Conservation (phyloP, 2,888 invertebrate genomes). For the Tetheella fluctuosa region DNA sequence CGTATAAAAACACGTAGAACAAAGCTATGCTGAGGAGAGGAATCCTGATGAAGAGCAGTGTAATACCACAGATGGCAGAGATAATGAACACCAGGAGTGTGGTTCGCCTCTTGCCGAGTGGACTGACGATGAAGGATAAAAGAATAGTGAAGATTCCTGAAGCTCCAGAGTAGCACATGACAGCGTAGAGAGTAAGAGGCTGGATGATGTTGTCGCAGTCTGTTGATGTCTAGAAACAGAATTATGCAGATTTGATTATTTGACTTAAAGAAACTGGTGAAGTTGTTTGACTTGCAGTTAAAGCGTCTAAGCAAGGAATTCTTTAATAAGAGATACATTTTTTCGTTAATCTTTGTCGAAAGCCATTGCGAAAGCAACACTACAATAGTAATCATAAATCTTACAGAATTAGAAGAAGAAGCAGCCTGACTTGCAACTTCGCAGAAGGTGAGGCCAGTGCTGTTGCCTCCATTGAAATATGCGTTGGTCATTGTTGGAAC, state of each 20-base stretch:
- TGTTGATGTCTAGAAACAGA: constrained; percentile 42
- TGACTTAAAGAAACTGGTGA: constrained; percentile 13
- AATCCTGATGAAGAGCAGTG: constrained; percentile 55
- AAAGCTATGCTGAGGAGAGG: constrained; percentile 62
- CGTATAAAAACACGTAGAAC: constrained; percentile 66
- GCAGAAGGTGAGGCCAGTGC: constrained; percentile 59
- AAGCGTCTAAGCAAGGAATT: too few relatives aligned
- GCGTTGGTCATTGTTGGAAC: constrained; percentile 71
- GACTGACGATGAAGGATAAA: constrained; percentile 60
- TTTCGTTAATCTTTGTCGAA: too few relatives aligned
- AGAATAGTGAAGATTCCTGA: constrained; percentile 50
- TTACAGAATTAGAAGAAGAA: constrained; percentile 43
- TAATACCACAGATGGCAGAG: constrained; percentile 49
- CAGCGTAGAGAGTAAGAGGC: constrained; percentile 62
- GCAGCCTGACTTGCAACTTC: constrained; percentile 63
- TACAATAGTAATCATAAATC: too few relatives aligned
- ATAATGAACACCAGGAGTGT: constrained; percentile 55
- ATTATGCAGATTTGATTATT: too few relatives aligned
- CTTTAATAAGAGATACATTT: too few relatives aligned
- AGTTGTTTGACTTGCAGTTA: too few relatives aligned
- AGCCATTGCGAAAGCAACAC: too few relatives aligned
- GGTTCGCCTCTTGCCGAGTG: constrained; percentile 59
- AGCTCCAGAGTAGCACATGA: constrained; percentile 63
- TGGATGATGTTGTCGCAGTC: constrained; percentile 62
- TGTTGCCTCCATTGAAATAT: constrained; percentile 59